A percentile compares a stretch with the other conserved stretches of the same genome.
Evolutionary conservation across 2,888 invertebrate genomes (phyloP).

Genomic region (Lasioglossum oenotherae): DNA sequence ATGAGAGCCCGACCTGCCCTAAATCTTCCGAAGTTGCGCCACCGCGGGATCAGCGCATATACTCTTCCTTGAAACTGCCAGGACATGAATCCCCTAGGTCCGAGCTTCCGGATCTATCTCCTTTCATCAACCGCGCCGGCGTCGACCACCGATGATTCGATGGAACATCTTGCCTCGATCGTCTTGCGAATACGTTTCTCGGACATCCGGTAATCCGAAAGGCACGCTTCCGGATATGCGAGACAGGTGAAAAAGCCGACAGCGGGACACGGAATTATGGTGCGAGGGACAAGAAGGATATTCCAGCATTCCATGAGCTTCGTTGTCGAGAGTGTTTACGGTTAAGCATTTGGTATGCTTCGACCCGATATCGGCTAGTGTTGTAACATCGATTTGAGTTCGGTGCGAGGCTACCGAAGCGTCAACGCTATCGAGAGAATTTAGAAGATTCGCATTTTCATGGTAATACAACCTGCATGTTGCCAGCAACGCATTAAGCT

Average conservation of each 20-base stretch:
- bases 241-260: not conserved
- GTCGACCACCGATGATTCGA: conserved; percentile 4
- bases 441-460: not conserved
- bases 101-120: not conserved
- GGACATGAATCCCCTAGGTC: not conserved
- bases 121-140: not conserved
- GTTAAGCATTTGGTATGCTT: not conserved
- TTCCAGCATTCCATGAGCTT: not conserved
- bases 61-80: conserved; percentile 26
- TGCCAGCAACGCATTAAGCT: not conserved
- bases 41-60: conserved; percentile 57
- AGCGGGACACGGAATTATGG: not conserved
- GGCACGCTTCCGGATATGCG: not conserved
- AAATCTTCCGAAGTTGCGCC: conserved; percentile 77
- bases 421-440: not conserved
- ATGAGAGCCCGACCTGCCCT: conserved; percentile 78
- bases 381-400: not conserved
- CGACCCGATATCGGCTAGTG: no score
- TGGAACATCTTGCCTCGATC: not conserved
- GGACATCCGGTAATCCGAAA: not conserved
- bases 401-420: not conserved
- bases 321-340: not conserved
- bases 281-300: not conserved
- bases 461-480: not conserved
- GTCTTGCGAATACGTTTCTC: not conserved